Conservation (phyloP, 1,140 invertebrate species). For the Nasonia vitripennis region DNA sequence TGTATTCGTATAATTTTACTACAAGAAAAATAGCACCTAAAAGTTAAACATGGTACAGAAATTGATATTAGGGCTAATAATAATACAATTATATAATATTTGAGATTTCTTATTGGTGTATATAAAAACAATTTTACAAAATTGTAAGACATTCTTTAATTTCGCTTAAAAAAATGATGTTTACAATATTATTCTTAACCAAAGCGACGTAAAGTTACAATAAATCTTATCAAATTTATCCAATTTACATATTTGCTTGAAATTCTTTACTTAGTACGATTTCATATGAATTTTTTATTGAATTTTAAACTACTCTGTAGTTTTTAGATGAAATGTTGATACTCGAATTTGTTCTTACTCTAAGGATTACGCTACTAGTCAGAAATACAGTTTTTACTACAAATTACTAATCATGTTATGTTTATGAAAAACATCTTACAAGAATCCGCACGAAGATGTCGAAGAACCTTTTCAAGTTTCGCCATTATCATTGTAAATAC, state of each 20-base stretch:
- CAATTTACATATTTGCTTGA: not conserved
- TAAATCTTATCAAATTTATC: not conserved
- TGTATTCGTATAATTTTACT: too few relatives aligned
- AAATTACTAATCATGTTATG: not conserved
- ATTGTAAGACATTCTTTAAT: too few relatives aligned
- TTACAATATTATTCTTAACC: slow-evolving; percentile 12
- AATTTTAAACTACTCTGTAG: slow-evolving; percentile 11
- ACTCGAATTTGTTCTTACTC: not conserved
- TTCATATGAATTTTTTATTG: not conserved
- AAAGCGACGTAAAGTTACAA: not conserved
- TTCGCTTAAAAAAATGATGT: not conserved
- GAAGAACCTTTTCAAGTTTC: not conserved
- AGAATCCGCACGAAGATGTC: not conserved
- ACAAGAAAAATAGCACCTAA: too few relatives aligned
- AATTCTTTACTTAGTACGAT: slow-evolving; percentile 2
- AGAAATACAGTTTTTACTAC: slow-evolving; percentile 1
- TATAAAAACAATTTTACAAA: too few relatives aligned
- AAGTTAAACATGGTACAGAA: too few relatives aligned
- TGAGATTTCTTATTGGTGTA: too few relatives aligned
- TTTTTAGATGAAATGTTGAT: not conserved
- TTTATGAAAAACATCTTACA: slow-evolving; percentile 5
- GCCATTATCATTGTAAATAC: slow-evolving; percentile 24
- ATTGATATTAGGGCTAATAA: not conserved
- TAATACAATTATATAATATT: not conserved
- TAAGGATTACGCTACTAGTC: slow-evolving; percentile 14